These are phyloP conservation scores for Spodoptera picta DNA, from an alignment of 2,888 invertebrate species.

Conservation along the genomic window DNA sequence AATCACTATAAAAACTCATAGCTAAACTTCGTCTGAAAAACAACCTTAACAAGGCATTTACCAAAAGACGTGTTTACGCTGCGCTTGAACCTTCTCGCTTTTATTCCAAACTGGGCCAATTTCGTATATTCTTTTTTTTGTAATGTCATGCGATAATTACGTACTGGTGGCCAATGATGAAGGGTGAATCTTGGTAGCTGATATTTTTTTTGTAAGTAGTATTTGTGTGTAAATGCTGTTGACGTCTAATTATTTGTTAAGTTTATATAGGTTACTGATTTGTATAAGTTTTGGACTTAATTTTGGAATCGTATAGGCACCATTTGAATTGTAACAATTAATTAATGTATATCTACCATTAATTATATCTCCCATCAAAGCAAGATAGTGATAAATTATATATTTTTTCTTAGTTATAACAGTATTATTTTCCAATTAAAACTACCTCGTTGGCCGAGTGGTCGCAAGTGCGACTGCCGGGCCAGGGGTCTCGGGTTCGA, in stretches of 20 bases:
- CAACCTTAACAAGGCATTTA: constrained; percentile 21
- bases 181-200: constrained; percentile 30
- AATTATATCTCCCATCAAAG: no score
- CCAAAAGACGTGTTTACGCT: constrained; percentile 40
- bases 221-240: neutral
- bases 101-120: constrained; percentile 41
- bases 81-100: constrained; percentile 16
- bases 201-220: constrained; percentile 18
- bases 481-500: no score
- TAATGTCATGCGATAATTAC: constrained; percentile 38
- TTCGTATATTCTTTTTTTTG: constrained; percentile 29
- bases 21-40: neutral
- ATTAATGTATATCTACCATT: no score
- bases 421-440: neutral
- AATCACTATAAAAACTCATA: no score
- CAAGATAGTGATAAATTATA: no score
- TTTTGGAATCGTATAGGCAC: no score
- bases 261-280: neutral
- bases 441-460: neutral
- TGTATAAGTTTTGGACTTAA: no score
- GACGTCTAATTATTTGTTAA: no score
- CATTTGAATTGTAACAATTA: no score
- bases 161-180: constrained; percentile 4
- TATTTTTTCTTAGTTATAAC: neutral
- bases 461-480: no score